Evolutionary conservation across 2,888 invertebrate genomes (phyloP), one percentile per base, ranked within the genome.

Genomic region (Apamea sordens): DNA sequence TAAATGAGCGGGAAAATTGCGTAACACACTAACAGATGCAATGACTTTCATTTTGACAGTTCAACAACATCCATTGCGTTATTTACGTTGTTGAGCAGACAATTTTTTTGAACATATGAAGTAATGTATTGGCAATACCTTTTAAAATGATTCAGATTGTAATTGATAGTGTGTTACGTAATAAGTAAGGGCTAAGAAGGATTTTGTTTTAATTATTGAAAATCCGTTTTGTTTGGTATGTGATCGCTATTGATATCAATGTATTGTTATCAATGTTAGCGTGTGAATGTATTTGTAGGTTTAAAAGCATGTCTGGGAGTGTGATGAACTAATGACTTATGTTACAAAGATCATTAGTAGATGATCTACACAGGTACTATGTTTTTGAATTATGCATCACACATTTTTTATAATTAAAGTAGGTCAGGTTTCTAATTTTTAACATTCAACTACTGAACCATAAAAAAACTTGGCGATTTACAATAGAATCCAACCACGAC

Each of bases 21-120:
- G 3, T 24, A 53, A 53, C 53, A 53, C 21, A 53, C 21, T 7
- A 50, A 7, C 2, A 53, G 8, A 24, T 8, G 24, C 53, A 50
- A 7, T 21, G 50, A 21, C 2, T 50, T 50, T 7, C 21, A 24
- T 53, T 56, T 56, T 56, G 56, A 56, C 24, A n/a, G 11, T 59
- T 59, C n/a, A n/a, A n/a, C 56, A 59, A 59, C n/a, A 59, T n/a
- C n/a, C n/a, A 59, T 59, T 59, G 56, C n/a, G n/a, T n/a, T 59
- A 59, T 59, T 59, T n/a, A n/a, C 56, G 56, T n/a, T 59, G n/a
- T 5, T 59, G n/a, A 13, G n/a, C n/a, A 11, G 56, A 59, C 56
- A 13, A 11, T 1, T 59, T 59, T 59, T 59, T 59, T 11, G n/a
- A 59, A 59, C n/a, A n/a, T 11, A 11, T 59, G 56, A n/a, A 59